A percentile compares a stretch with the other conserved stretches of the same genome.
These are phyloP conservation scores for Ceratina australensis DNA, from an alignment of 1,140 invertebrate species.

Conservation along the genomic window DNA sequence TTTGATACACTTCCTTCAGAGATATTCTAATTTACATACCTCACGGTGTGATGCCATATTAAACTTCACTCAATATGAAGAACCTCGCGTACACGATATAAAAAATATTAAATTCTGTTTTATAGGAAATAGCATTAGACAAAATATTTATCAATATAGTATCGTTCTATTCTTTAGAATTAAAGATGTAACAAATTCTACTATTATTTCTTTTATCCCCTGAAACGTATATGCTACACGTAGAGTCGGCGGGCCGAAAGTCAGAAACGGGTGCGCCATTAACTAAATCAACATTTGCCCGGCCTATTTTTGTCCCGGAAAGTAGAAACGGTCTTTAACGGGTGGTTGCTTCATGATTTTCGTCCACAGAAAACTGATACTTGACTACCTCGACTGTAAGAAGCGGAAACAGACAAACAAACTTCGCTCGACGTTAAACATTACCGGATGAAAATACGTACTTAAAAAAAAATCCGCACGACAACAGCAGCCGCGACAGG, in stretches of 20 bases:
- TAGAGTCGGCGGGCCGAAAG: slow-evolving; percentile 11
- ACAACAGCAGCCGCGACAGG: neutral
- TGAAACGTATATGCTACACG: slow-evolving; percentile 10
- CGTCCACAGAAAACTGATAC: neutral
- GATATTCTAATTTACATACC: slow-evolving; percentile 71
- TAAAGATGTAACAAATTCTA: neutral
- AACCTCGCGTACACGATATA: too few relatives aligned
- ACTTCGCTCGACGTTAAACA: neutral
- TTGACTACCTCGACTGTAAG: too few relatives aligned
- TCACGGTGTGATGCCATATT: slow-evolving; percentile 44
- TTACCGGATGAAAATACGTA: neutral
- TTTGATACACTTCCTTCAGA: slow-evolving; percentile 45
- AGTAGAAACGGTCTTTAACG: slow-evolving; percentile 35
- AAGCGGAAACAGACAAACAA: neutral
- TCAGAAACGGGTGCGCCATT: slow-evolving; percentile 51
- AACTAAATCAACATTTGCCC: slow-evolving; percentile 63
- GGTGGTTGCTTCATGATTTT: slow-evolving; percentile 25
- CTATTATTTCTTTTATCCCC: neutral
- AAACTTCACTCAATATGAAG: slow-evolving; percentile 46
- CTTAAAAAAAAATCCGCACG: neutral
- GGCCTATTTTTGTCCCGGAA: slow-evolving; percentile 55
- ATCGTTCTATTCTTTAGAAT: neutral
- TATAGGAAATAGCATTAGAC: too few relatives aligned
- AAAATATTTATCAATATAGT: too few relatives aligned
- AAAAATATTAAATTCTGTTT: too few relatives aligned